Percentiles rank a stretch among this genome's conserved stretches.
phyloP scores from a whole-genome alignment of 2,113 vertebrate species.

The Pleuronectes platessa region DNA sequence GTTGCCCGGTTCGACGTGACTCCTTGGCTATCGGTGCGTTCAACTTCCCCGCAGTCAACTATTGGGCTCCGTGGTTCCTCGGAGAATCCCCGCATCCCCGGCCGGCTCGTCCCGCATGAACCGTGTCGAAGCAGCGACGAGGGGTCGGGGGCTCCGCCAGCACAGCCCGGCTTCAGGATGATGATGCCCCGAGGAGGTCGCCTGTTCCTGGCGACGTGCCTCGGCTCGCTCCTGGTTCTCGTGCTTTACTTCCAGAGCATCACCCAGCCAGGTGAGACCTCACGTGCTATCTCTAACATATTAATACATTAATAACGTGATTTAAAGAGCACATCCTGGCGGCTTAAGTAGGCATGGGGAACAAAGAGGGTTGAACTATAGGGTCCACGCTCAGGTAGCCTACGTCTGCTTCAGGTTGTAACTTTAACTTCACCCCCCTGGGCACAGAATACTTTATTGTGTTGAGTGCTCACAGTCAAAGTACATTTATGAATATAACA shows the following conservation, averaged over 20 bases:
- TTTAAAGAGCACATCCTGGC: background rate
- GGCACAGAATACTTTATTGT: background rate
- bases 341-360: background rate
- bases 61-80: background rate
- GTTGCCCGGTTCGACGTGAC: background rate
- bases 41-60: background rate
- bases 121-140: slow-evolving; percentile 40
- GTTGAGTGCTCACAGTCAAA: too few species aligned
- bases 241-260: slow-evolving; percentile 83
- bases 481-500: background rate
- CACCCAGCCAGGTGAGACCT: slow-evolving; percentile 75
- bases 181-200: slow-evolving; percentile 79
- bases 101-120: slow-evolving; percentile 59
- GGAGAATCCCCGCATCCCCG: background rate
- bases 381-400: background rate
- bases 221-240: slow-evolving; percentile 80
- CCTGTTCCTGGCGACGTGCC: slow-evolving; percentile 81
- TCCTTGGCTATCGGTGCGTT: background rate
- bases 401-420: background rate
- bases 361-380: background rate
- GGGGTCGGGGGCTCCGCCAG: slow-evolving; percentile 51
- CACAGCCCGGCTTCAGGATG: slow-evolving; percentile 74
- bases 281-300: background rate
- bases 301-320: background rate
- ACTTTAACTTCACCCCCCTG: background rate